Base-by-base conservation (phyloP, 2,113 vertebrate genomes). In the Osmerus mordax region DNA sequence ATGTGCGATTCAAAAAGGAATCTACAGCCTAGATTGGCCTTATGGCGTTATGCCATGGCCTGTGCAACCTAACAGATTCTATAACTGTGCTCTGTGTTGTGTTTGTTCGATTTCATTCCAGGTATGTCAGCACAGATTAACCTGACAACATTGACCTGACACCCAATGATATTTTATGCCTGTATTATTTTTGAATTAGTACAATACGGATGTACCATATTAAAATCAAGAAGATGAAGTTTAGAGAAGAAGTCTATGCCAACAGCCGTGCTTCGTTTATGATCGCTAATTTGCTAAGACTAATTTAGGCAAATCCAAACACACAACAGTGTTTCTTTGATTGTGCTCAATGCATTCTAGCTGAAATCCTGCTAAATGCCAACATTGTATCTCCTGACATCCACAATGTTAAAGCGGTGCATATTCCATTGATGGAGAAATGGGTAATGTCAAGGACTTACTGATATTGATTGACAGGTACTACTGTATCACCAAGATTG, bases 401-500 rank as follows among this genome's bases (percentile, higher is more conserved):
- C 32, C 70, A 65, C 65, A 47, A 55, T 63, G 23, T 32, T 71
- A 70, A 74, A 80, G 65, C 5, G 75, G 65, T 75, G 79, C 79
- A 63, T 14, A 3, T 76, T 86, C 72, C 70, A 76, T 86, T 83
- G 84, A 89, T 89, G 89, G 87, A 87, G 84, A 92, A 88, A 71
- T 67, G 18, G 68, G 60, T 70, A 25, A 47, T 85, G 86, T 90
- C 87, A 91, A 90, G 87, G 87, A 90, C 88, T 91, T 89, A 88
- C 91, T 93, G 79, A 92, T 92, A 91, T 93, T 95, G 94, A 92
- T 92, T 94, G 92, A 90, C 92, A 94, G 90, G 88, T 93, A 92
- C 93, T 94, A 47, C 41, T 9, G 41, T 47, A 94, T 92, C 92
- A 87, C 72, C 88, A 88, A 87, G 91, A 94, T 91, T 94, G 91